Evolutionary conservation across 2,113 vertebrate species (phyloP).

Genomic region (Strigops habroptila): DNA sequence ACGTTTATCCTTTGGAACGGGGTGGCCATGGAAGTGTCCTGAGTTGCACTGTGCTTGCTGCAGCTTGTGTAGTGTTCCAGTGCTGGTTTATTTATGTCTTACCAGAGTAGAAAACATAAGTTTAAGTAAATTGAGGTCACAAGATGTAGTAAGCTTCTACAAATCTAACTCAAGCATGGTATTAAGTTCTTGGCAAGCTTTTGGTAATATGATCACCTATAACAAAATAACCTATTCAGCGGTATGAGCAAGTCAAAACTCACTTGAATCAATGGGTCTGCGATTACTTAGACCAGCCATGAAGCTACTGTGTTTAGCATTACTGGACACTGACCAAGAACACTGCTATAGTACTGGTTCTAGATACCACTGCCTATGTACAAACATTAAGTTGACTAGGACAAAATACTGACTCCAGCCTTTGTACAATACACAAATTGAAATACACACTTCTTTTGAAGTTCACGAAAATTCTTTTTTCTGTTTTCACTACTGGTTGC

Average conservation of each 20-base stretch:
- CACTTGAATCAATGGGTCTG: not conserved
- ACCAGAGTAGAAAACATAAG: not conserved
- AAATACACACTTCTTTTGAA: not conserved
- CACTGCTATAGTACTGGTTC: not conserved
- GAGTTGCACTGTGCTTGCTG: constrained; percentile 15
- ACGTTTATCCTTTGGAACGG: not conserved
- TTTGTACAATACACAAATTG: not conserved
- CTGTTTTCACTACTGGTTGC: not conserved
- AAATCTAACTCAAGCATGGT: constrained; percentile 16
- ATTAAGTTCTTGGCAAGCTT: constrained; percentile 42
- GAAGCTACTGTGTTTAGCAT: not conserved
- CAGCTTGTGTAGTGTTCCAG: not conserved
- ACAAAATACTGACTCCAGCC: not conserved
- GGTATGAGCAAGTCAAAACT: not conserved
- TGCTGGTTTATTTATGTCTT: constrained; percentile 22
- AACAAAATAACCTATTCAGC: not conserved
- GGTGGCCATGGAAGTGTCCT: not conserved
- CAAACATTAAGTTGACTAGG: not conserved
- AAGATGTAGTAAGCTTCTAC: constrained; percentile 27
- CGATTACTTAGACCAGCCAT: not conserved
- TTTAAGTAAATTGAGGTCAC: constrained; percentile 50
- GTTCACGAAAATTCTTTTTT: not conserved
- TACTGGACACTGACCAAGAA: not conserved
- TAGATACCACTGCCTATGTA: not conserved
- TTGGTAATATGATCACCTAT: not conserved